Conservation (phyloP, 2,113 vertebrate genomes). For the Lamprotornis superbus region DNA sequence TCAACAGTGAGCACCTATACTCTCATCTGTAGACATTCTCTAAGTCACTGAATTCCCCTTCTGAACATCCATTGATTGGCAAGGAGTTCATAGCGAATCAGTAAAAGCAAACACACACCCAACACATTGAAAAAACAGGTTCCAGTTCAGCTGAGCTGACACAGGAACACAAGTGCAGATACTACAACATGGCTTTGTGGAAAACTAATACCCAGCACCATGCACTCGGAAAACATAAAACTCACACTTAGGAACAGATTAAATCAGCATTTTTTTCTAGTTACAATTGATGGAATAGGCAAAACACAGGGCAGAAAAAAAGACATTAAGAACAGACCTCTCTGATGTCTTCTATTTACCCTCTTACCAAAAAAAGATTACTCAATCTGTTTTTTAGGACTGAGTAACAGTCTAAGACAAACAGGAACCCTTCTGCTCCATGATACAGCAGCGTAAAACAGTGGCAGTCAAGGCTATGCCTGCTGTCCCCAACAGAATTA, state of each 20-base stretch:
- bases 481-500: background rate
- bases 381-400: background rate
- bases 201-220: background rate
- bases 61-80: background rate
- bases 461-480: background rate
- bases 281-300: background rate
- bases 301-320: background rate
- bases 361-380: background rate
- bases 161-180: background rate
- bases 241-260: background rate
- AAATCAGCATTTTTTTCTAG: background rate
- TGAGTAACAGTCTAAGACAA: background rate
- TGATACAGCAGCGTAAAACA: background rate
- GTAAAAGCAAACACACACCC: background rate
- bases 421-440: background rate
- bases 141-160: background rate
- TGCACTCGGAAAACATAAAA: background rate
- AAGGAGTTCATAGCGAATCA: background rate
- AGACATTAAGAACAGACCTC: background rate
- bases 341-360: background rate
- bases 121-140: background rate
- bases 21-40: background rate
- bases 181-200: background rate
- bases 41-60: background rate
- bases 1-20: background rate